phyloP scores from a whole-genome alignment of 1,140 invertebrate genomes.

The Asobara japonica region DNA sequence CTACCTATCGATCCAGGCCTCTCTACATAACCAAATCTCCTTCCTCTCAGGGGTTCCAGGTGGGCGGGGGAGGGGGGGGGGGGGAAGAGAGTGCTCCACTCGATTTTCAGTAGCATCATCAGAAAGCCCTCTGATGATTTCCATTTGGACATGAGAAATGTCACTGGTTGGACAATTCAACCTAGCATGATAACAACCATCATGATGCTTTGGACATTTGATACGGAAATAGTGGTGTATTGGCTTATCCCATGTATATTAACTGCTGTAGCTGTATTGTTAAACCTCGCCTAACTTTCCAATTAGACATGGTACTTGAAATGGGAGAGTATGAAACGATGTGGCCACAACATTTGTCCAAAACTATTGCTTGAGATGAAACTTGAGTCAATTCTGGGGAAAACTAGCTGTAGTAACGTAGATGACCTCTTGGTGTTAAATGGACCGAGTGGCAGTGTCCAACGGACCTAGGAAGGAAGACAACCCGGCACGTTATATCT shows the following conservation, averaged over 20 bases:
- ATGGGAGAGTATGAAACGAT: slow-evolving; percentile 20
- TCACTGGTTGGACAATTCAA: background rate
- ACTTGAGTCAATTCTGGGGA: slow-evolving; percentile 44
- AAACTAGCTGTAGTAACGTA: slow-evolving; percentile 38
- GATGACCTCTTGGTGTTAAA: slow-evolving; percentile 44
- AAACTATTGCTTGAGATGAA: slow-evolving; percentile 31
- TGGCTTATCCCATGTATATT: background rate
- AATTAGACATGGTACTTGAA: background rate
- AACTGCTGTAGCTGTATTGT: background rate
- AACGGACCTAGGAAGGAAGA: background rate
- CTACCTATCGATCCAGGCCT: slow-evolving; percentile 46
- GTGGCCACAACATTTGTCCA: slow-evolving; percentile 40
- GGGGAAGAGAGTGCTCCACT: background rate
- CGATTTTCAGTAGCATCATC: background rate
- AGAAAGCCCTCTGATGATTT: background rate
- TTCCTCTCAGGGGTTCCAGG: background rate
- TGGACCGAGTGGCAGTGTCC: slow-evolving; percentile 48
- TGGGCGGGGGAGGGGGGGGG: background rate
- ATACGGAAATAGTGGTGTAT: background rate
- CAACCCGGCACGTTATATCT: slow-evolving; percentile 16
- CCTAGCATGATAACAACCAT: background rate
- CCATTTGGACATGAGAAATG: background rate
- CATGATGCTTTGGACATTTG: background rate
- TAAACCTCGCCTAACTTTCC: slow-evolving; percentile 6
- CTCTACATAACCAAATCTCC: slow-evolving; percentile 27